Conservation (phyloP, 2,113 vertebrate genomes). For the Rhabdomys dilectus region DNA sequence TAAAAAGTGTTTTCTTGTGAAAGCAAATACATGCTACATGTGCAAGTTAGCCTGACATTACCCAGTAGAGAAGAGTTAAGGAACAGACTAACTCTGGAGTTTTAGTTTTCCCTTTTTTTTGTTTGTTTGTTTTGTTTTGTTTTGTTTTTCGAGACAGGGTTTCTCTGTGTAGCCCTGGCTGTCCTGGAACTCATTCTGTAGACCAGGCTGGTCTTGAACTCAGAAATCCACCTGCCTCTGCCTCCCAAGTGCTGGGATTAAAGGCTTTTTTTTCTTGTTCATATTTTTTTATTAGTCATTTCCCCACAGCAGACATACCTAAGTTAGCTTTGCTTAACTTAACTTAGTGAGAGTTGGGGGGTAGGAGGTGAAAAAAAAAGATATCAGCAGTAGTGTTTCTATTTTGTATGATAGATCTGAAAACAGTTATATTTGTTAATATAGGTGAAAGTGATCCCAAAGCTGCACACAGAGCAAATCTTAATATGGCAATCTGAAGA, state of each 20-base stretch:
- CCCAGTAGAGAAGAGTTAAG: neutral
- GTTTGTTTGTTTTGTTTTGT: too few relatives aligned
- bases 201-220: too few relatives aligned
- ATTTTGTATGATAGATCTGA: slow-evolving; percentile 63
- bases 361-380: neutral
- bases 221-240: too few relatives aligned
- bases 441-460: slow-evolving; percentile 62
- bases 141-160: too few relatives aligned
- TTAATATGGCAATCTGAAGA: slow-evolving; percentile 43
- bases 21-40: neutral
- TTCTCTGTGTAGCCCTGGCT: too few relatives aligned
- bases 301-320: neutral
- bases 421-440: slow-evolving; percentile 58
- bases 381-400: neutral
- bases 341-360: neutral
- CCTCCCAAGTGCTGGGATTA: too few relatives aligned
- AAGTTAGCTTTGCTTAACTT: neutral
- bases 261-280: slow-evolving; percentile 24
- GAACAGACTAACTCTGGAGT: slow-evolving; percentile 15
- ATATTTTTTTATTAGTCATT: neutral
- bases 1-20: neutral
- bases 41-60: neutral
- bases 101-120: neutral
- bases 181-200: too few relatives aligned
- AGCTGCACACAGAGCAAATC: slow-evolving; percentile 11